phyloP scores from a whole-genome alignment of 2,888 invertebrate genomes.

The Drosophila rellima region DNA sequence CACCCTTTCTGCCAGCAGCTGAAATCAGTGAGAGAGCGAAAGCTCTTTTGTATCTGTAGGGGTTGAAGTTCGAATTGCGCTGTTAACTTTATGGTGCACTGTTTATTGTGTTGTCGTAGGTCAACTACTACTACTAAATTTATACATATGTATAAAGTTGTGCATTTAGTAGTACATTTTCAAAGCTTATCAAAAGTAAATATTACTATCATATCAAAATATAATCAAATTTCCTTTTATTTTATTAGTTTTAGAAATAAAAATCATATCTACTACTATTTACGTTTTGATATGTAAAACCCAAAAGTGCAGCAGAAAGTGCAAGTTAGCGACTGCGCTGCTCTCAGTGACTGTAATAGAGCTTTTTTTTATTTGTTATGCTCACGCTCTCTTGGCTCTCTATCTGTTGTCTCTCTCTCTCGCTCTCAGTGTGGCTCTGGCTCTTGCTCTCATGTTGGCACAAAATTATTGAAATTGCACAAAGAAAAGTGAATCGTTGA shows the following conservation, averaged over 20 bases:
- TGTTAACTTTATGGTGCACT: slow-evolving; percentile 41
- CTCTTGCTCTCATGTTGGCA: slow-evolving; percentile 25
- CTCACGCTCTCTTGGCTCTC: slow-evolving; percentile 40
- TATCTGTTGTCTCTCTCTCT: slow-evolving; percentile 14
- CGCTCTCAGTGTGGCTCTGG: not conserved
- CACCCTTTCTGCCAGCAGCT: not conserved
- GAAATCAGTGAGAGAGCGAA: not conserved
- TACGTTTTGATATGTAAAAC: slow-evolving; percentile 19
- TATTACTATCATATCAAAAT: not conserved
- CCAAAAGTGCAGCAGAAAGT: slow-evolving; percentile 66
- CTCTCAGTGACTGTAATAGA: slow-evolving; percentile 31
- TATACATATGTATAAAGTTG: not conserved
- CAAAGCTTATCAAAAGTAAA: not conserved
- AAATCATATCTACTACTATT: slow-evolving; percentile 67
- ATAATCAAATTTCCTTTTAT: not conserved
- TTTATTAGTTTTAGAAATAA: too few species aligned
- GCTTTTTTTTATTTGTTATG: slow-evolving; percentile 48
- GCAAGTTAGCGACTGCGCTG: slow-evolving; percentile 63
- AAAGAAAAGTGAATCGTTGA: slow-evolving; percentile 80
- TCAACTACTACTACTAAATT: slow-evolving; percentile 27
- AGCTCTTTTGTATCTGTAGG: slow-evolving; percentile 27
- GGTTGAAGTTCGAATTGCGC: slow-evolving; percentile 44
- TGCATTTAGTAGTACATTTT: not conserved
- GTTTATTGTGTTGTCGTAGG: slow-evolving; percentile 72
- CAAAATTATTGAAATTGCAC: slow-evolving; percentile 77